phyloP scores from a whole-genome alignment of 2,888 invertebrate genomes.

The Polyploca ridens region DNA sequence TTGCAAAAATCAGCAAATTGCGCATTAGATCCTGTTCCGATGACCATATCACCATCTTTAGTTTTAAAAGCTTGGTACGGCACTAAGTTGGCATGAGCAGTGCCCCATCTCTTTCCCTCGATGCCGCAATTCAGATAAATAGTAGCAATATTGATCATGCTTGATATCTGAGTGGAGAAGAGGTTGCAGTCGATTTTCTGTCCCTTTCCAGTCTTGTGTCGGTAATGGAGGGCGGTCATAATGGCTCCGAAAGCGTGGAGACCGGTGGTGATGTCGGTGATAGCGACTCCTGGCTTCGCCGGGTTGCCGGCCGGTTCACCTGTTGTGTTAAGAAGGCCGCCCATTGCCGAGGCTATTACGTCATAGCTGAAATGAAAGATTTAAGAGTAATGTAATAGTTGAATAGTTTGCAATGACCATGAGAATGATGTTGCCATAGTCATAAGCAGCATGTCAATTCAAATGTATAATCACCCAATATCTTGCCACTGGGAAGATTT shows the following conservation, averaged over 20 bases:
- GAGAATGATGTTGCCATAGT: no score
- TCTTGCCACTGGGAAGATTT: no score
- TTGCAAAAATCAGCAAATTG: conserved; percentile 91
- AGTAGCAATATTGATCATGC: conserved; percentile 94
- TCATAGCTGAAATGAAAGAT: conserved; percentile 87
- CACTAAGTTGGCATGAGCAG: conserved; percentile 96
- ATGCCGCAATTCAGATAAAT: conserved; percentile 94
- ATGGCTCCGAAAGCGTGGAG: conserved; percentile 98
- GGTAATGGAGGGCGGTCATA: conserved; percentile 93
- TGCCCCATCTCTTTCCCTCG: conserved; percentile 94
- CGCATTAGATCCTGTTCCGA: conserved; percentile 94
- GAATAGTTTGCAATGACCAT: no score
- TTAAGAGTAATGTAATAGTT: not conserved
- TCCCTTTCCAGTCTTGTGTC: conserved; percentile 91
- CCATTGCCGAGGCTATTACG: conserved; percentile 96
- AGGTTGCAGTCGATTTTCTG: conserved; percentile 97
- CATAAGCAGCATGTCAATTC: no score
- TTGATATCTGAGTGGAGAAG: conserved; percentile 95
- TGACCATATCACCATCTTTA: conserved; percentile 91
- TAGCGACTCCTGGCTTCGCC: conserved; percentile 95
- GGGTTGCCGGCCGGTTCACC: conserved; percentile 94
- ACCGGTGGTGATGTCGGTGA: conserved; percentile 97
- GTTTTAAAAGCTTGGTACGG: conserved; percentile 97
- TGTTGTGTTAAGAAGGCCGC: conserved; percentile 95
- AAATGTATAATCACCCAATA: no score